Evolutionary conservation across 2,797 vertebrate genomes (phyloP).

Genomic region (Tenualosa thibaudeaui): DNA sequence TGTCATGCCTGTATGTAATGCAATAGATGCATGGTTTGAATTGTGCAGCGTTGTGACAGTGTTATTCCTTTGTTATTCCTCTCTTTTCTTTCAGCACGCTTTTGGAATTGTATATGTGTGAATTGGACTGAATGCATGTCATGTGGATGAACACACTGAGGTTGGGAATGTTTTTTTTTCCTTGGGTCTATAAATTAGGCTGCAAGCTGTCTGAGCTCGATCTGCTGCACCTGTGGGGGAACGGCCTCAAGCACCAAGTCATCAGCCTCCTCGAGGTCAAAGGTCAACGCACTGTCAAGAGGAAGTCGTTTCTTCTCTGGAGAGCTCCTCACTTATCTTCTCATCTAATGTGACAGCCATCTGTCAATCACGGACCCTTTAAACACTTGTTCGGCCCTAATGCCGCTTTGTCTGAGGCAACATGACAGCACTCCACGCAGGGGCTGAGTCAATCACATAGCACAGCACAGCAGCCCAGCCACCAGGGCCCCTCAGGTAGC

Average conservation of each 20-base stretch:
- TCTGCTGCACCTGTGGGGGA: constrained; percentile 84
- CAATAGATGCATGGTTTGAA: neutral
- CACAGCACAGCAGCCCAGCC: neutral
- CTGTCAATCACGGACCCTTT: constrained; percentile 83
- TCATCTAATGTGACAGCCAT: constrained; percentile 91
- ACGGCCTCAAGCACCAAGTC: constrained; percentile 80
- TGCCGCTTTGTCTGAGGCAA: constrained; percentile 32
- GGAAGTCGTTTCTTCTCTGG: constrained; percentile 84
- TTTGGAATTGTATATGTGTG: too few relatives aligned
- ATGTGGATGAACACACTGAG: neutral
- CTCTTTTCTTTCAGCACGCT: neutral
- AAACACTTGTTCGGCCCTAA: constrained; percentile 44
- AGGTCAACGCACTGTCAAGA: constrained; percentile 86
- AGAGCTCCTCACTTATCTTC: constrained; percentile 90
- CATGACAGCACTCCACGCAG: constrained; percentile 27
- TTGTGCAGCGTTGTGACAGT: neutral
- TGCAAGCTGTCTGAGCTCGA: constrained; percentile 63
- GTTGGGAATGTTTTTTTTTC: neutral
- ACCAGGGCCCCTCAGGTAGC: constrained; percentile 11
- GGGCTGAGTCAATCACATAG: neutral
- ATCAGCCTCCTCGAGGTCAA: constrained; percentile 86
- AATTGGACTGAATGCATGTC: neutral
- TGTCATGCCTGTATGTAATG: neutral
- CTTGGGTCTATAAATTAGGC: neutral
- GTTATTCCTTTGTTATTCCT: neutral